Base-by-base conservation (phyloP, 2,797 vertebrate genomes). In the Hirundo rustica region DNA sequence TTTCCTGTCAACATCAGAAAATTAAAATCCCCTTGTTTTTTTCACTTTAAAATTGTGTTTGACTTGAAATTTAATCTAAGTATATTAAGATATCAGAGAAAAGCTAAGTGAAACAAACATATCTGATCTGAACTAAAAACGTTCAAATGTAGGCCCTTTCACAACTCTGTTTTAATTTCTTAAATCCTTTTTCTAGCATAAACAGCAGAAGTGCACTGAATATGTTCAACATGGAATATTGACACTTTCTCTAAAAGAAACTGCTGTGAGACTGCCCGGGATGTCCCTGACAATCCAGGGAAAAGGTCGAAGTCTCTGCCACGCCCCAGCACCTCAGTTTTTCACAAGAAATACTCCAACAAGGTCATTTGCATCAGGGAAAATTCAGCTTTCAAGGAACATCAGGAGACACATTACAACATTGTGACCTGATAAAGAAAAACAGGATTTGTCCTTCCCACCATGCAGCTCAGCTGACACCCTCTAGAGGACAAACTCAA, bases 401-500 rank as follows among this genome's bases (percentile, higher is more conserved):
- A 44, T 79, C 20, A 53, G 57, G 55, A 67, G 36, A 22, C 45
- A 42, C 2, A 2, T 70, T 84, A 40, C 36, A 70, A 44, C 40
- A 44, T 2, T 57, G 29, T 86, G 83, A 81, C 47, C 48, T 64
- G 54, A 90, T 38, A 54, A 51, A 77, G 42, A 38, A 88, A 93
- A 86, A 21, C 47, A 78, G 16, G 25, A 64, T 42, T 90, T 3
- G 20, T 79, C 74, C 80, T 79, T 40, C 54, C n/a, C 50, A 71
- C 45, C 65, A 22, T 8, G 72, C 44, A 71, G 78, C 57, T 96
- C 88, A 95, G 94, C 88, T 94, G 91, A 95, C 78, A 89, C 3
- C 3, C 64, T 93, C 61, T 77, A 80, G 94, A 96, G 93, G 86
- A 87, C 95, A 95, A 96, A 95, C 68, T 32, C 68, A 95, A 36